Evolutionary conservation across 1,140 invertebrate genomes (phyloP).

Genomic region (Aethina tumida): DNA sequence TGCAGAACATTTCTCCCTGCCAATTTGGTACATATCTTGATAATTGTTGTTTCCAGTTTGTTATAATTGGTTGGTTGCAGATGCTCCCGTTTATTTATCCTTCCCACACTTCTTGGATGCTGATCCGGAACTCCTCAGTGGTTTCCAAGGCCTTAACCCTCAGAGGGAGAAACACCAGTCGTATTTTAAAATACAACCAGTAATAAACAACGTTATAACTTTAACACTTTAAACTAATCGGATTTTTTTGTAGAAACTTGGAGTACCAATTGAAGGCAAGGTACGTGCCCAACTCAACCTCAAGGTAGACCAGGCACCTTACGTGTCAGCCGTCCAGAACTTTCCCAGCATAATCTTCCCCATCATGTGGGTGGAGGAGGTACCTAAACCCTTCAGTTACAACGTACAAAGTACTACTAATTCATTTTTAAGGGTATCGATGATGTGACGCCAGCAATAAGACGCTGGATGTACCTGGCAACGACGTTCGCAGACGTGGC

Average conservation of each 20-base stretch:
- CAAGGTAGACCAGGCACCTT: slow-evolving; percentile 60
- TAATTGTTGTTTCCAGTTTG: background rate
- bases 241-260: slow-evolving; percentile 61
- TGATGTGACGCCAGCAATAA: slow-evolving; percentile 63
- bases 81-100: slow-evolving; percentile 76
- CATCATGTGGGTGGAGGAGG: slow-evolving; percentile 81
- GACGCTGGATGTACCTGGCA: slow-evolving; percentile 64
- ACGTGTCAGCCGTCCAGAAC: slow-evolving; percentile 59
- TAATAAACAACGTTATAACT: slow-evolving; percentile 37
- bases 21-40: slow-evolving; percentile 60
- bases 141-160: slow-evolving; percentile 64
- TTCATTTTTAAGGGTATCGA: slow-evolving; percentile 58
- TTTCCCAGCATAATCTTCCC: slow-evolving; percentile 76
- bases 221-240: slow-evolving; percentile 7
- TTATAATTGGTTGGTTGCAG: slow-evolving; percentile 40
- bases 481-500: slow-evolving; percentile 62
- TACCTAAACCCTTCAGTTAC: background rate
- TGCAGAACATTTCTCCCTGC: slow-evolving; percentile 79
- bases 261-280: slow-evolving; percentile 72
- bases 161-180: slow-evolving; percentile 59
- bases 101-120: slow-evolving; percentile 81
- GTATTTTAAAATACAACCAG: slow-evolving; percentile 78
- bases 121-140: slow-evolving; percentile 56
- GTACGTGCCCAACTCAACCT: slow-evolving; percentile 73
- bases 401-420: background rate